Conservation (phyloP, 1,140 invertebrate species). For the Zaprionus taronus region DNA sequence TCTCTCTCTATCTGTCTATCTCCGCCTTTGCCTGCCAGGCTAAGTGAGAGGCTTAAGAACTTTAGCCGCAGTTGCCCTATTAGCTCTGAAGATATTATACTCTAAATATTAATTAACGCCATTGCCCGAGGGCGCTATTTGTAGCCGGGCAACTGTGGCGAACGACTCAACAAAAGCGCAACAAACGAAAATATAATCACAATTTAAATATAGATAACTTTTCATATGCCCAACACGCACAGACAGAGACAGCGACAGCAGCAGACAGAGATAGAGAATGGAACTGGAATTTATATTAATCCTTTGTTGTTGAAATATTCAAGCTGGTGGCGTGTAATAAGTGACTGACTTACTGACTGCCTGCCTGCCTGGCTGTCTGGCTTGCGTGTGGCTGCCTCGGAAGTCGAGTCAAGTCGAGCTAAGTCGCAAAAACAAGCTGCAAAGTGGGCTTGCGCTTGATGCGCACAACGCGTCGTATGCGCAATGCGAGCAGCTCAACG, state of each 20-base stretch:
- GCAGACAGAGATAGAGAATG: neutral
- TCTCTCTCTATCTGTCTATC: too few species aligned
- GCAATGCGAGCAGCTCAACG: conserved; percentile 55
- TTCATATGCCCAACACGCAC: conserved; percentile 32
- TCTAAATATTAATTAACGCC: conserved; percentile 63
- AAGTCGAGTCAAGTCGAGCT: conserved; percentile 2
- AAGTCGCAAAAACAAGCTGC: conserved; percentile 58
- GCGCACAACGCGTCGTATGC: conserved; percentile 66
- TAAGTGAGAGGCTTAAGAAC: conserved; percentile 1
- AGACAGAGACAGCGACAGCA: conserved; percentile 4
- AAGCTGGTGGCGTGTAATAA: conserved; percentile 35
- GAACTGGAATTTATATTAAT: conserved; percentile 46
- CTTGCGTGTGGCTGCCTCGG: conserved; percentile 18
- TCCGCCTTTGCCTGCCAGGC: neutral
- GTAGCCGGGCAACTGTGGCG: conserved; percentile 45
- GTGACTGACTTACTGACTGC: conserved; percentile 51
- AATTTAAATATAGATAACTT: conserved; percentile 69
- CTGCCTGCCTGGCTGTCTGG: conserved; percentile 20
- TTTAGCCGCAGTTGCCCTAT: conserved; percentile 12
- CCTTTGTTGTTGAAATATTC: conserved; percentile 62
- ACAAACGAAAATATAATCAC: conserved; percentile 54
- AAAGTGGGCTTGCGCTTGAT: conserved; percentile 62
- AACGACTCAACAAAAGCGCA: conserved; percentile 36
- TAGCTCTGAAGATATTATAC: conserved; percentile 13
- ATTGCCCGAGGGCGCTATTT: conserved; percentile 57